phyloP scores from a whole-genome alignment of 2,113 vertebrate genomes.

The zebrafish (Danio rerio) region GRCz12tu NC_133199.1:39708501-39709000 shows the following conservation, averaged over 20 bases:
- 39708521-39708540: too few relatives aligned
- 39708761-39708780: background rate
- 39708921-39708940: background rate
- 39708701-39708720: constrained; percentile 1
- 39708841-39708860: background rate
- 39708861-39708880: background rate
- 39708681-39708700: background rate
- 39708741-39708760: background rate
- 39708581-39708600: too few relatives aligned
- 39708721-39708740: background rate
- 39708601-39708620: too few relatives aligned
- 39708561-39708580: too few relatives aligned
- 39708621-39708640: too few relatives aligned
- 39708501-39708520: too few relatives aligned
- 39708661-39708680: too few relatives aligned
- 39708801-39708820: background rate
- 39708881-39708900: background rate
- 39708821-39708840: background rate
- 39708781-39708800: background rate
- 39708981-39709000: background rate
- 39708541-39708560: too few relatives aligned
- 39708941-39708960: constrained; percentile 3
- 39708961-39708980: background rate
- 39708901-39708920: background rate
- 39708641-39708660: too few relatives aligned